Evolutionary conservation across 2,797 vertebrate species (phyloP), one percentile per base, ranked within the genome.

Genomic region (Coendou prehensilis): DNA sequence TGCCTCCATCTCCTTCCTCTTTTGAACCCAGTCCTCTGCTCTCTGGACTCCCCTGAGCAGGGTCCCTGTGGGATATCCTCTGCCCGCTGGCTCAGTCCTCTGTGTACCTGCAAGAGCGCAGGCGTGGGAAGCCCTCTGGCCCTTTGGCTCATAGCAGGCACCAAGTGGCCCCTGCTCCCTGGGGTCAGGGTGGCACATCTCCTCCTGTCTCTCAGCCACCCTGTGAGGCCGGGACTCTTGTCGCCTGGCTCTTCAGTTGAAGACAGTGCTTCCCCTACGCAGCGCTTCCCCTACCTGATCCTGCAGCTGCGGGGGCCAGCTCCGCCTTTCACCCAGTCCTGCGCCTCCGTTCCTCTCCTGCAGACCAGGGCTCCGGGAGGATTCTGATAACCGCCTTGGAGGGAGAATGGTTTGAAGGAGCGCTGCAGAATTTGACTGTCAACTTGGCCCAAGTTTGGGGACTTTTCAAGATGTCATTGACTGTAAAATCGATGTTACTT

Each of bases 191-290:
- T 0, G 9, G 26, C 0, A 0, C 22, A 13, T 47, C 67, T 63
- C 4, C 9, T 0, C 4, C 9, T 0, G 22, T 50, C 7, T 57
- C 15, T 0, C 5, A 2, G 87, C 14, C 1, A 1, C 22, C 47
- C 37, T 67, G 5, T 1, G 61, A 10, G 45, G 64, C 7, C 0
- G 7, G 63, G 5, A 8, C 11, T 3, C 1, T 67, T 1, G 0
- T 54, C 1, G 5, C 23, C 9, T 1, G 33, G 30, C 13, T 59
- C 37, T 14, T 37, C 10, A 57, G 75, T 23, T 0, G 14, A 30
- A 69, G n/a, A 45, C 54, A 5, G 41, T 45, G 23, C 11, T 9
- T 23, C 5, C n/a, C 45, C 54, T 56, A 5, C 9, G 76, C 54
- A 5, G 41, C n/a, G 23, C 11, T 9, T 23, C 5, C n/a, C 45